phyloP scores from a whole-genome alignment of 1,140 invertebrate species.

The Heliothis virescens region DNA sequence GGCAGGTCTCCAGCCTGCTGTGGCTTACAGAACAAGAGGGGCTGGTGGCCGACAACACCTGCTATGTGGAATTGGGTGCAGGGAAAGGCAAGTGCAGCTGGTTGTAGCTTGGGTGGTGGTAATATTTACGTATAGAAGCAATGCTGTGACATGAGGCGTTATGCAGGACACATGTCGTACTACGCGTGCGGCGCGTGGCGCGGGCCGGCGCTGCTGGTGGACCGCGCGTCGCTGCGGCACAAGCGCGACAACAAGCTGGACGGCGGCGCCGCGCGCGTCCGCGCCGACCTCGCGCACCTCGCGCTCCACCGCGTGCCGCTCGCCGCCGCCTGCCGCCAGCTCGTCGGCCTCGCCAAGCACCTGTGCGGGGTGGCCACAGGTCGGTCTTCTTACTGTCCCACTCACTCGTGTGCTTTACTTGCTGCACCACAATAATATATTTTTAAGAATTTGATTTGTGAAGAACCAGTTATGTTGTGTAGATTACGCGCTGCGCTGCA shows the following conservation, averaged over 20 bases:
- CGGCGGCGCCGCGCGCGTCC: slow-evolving; percentile 87
- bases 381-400: slow-evolving; percentile 59
- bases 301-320: slow-evolving; percentile 13
- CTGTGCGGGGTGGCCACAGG: slow-evolving; percentile 94
- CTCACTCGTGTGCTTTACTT: too few species aligned
- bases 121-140: neutral
- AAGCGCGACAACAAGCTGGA: slow-evolving; percentile 91
- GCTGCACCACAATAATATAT: too few species aligned
- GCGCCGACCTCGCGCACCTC: slow-evolving; percentile 92
- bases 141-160: neutral
- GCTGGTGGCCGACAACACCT: slow-evolving; percentile 87
- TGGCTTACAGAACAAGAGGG: slow-evolving; percentile 87
- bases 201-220: slow-evolving; percentile 88
- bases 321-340: neutral
- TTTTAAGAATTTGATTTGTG: too few species aligned
- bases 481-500: slow-evolving; percentile 91
- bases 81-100: slow-evolving; percentile 91
- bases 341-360: slow-evolving; percentile 93
- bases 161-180: slow-evolving; percentile 90
- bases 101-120: neutral
- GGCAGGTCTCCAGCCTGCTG: slow-evolving; percentile 90
- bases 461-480: neutral
- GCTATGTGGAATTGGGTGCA: slow-evolving; percentile 94
- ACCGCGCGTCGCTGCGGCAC: slow-evolving; percentile 92
- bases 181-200: slow-evolving; percentile 89